These are phyloP conservation scores for Cepphus grylle DNA, from an alignment of 2,113 vertebrate species.

Conservation along the genomic window DNA sequence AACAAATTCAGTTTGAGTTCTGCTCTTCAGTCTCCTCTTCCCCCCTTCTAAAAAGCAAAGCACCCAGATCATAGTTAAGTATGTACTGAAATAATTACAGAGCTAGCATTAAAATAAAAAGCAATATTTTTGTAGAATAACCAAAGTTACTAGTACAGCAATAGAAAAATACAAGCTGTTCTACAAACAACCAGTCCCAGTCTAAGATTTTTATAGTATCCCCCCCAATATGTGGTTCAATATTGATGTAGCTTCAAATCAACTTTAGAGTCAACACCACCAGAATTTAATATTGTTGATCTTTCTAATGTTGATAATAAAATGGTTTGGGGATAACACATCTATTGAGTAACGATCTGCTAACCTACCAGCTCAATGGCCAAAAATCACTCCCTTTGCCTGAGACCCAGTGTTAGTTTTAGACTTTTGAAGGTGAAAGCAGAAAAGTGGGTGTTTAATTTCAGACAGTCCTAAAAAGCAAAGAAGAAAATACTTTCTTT, in stretches of 20 bases:
- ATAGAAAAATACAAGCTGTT: background rate
- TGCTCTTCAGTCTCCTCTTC: background rate
- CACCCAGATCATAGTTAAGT: background rate
- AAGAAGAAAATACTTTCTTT: background rate
- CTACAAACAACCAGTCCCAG: background rate
- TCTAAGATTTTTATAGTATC: background rate
- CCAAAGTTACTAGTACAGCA: background rate
- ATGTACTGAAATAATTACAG: background rate
- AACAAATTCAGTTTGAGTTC: background rate
- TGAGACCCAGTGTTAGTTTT: background rate
- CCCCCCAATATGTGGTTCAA: background rate
- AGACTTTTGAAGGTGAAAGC: background rate
- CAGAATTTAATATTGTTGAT: background rate
- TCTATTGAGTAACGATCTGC: background rate
- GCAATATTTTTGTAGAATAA: background rate
- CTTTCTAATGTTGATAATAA: background rate
- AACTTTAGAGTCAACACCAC: background rate
- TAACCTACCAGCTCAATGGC: background rate
- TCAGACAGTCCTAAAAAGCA: background rate
- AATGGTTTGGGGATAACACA: rapidly evolving
- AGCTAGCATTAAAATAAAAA: background rate
- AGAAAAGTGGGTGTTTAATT: background rate
- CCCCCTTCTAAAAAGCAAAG: background rate
- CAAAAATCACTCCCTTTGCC: background rate
- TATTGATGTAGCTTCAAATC: background rate